These are phyloP conservation scores for Epizoanthus illoricatus DNA, from an alignment of 92 coral and sea anemone genomes.

Conservation along the genomic window DNA sequence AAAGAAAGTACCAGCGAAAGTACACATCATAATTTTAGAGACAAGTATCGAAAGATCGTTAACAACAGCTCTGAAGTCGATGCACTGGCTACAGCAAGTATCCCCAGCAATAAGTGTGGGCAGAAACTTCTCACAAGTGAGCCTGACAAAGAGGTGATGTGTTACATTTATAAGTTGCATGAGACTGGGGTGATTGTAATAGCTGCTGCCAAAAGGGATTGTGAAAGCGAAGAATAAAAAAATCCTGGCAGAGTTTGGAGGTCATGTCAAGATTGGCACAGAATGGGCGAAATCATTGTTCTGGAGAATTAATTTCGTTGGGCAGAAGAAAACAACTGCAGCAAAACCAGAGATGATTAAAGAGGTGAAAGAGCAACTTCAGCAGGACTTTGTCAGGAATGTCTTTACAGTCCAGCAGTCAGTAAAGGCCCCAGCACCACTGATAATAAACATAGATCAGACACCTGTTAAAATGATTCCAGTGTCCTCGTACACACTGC, in stretches of 20 bases:
- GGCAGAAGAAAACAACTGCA: neutral
- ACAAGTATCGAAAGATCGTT: neutral
- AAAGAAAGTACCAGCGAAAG: neutral
- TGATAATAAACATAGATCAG: slow-evolving; percentile 23
- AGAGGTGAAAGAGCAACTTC: slow-evolving; percentile 6
- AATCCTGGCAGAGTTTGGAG: neutral
- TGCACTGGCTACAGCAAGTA: neutral
- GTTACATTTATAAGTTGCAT: neutral
- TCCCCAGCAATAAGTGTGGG: too few relatives aligned
- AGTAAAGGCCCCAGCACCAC: neutral
- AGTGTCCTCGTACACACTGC: neutral
- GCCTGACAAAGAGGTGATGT: neutral
- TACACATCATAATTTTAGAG: neutral
- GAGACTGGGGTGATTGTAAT: neutral
- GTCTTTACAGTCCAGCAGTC: neutral
- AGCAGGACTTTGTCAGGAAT: neutral
- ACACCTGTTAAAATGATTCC: neutral
- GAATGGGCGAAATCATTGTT: neutral
- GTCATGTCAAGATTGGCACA: neutral
- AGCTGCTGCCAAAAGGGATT: neutral
- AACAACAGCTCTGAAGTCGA: neutral
- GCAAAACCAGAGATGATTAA: neutral
- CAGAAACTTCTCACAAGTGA: neutral
- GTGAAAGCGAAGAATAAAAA: neutral
- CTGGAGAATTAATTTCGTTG: neutral